Evolutionary conservation across 2,797 vertebrate genomes (phyloP).

Genomic region (Acanthurus lineatus): DNA sequence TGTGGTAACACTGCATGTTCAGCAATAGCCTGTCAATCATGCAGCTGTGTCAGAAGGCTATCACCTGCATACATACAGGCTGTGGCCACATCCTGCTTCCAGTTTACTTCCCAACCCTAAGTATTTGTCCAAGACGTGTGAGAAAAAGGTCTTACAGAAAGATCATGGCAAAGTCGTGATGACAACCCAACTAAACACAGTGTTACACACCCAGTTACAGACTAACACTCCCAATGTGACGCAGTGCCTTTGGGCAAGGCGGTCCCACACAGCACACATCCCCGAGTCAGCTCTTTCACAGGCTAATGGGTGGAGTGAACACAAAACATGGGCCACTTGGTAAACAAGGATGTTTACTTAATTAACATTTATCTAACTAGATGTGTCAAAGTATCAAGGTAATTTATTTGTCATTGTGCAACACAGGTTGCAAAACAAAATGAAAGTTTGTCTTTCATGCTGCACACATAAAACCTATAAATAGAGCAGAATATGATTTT

Average conservation of each 20-base stretch:
- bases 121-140: slow-evolving; percentile 66
- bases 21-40: slow-evolving; percentile 54
- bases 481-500: too few relatives aligned
- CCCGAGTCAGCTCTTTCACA: slow-evolving; percentile 29
- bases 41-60: slow-evolving; percentile 46
- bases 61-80: not conserved
- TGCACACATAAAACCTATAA: too few relatives aligned
- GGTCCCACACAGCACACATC: slow-evolving; percentile 50
- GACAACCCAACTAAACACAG: slow-evolving; percentile 39
- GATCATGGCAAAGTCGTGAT: slow-evolving; percentile 36
- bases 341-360: slow-evolving; percentile 67
- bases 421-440: too few relatives aligned
- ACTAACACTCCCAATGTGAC: slow-evolving; percentile 55
- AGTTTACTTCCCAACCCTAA: slow-evolving; percentile 54
- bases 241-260: slow-evolving; percentile 42
- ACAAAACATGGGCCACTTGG: slow-evolving; percentile 23
- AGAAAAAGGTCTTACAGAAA: slow-evolving; percentile 54
- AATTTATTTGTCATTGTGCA: not conserved
- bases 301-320: slow-evolving; percentile 37
- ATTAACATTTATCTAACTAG: slow-evolving; percentile 27
- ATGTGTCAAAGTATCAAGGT: slow-evolving; percentile 24
- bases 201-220: slow-evolving; percentile 2
- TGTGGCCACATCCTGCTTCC: slow-evolving; percentile 74
- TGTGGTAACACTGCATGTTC: slow-evolving; percentile 29
- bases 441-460: too few relatives aligned